Conservation (phyloP, 2,797 vertebrate species). For the Monodelphis domestica region DNA sequence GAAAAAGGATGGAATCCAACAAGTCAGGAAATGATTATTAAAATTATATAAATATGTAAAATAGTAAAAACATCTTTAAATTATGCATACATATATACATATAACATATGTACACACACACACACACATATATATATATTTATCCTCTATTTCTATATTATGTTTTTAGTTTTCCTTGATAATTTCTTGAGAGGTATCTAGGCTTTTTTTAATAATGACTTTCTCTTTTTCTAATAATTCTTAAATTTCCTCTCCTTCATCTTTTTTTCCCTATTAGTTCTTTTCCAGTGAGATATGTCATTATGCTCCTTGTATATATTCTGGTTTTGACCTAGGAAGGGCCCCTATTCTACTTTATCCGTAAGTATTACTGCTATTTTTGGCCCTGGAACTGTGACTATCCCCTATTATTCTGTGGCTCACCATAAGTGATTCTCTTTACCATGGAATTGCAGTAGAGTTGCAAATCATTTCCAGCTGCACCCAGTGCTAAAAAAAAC, state of each 20-base stretch:
- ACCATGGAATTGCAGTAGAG: background rate
- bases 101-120: too few species aligned
- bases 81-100: too few species aligned
- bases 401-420: background rate
- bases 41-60: too few species aligned
- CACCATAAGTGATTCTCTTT: too few species aligned
- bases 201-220: background rate
- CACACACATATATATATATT: too few species aligned
- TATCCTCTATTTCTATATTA: too few species aligned
- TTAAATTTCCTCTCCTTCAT: background rate
- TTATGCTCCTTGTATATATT: background rate
- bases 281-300: background rate
- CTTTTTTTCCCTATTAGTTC: background rate
- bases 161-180: background rate
- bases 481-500: background rate
- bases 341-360: background rate
- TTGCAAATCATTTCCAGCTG: background rate
- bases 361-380: background rate
- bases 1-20: too few species aligned
- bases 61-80: too few species aligned
- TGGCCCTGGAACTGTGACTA: background rate
- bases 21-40: too few species aligned
- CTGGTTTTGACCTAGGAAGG: background rate
- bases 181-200: background rate
- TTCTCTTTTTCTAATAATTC: background rate